Percentiles rank a stretch among this genome's conserved stretches.
Conservation (phyloP, 2,113 vertebrate species). For the Pseudonaja textilis region DNA sequence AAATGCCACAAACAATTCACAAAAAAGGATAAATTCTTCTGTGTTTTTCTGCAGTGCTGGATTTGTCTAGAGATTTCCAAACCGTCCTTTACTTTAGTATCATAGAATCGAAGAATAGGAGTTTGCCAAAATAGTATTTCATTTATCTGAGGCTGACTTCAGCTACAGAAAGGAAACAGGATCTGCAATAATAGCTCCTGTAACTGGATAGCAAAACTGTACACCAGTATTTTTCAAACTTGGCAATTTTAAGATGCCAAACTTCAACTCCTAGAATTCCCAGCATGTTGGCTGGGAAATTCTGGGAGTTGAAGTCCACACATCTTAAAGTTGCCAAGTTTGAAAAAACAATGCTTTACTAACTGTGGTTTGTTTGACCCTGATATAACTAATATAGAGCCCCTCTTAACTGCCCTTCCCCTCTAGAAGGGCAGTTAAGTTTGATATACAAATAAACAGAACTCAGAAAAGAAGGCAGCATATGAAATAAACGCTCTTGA, state of each 20-base stretch:
- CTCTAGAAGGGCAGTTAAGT: no score
- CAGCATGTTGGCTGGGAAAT: neutral
- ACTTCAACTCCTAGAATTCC: neutral
- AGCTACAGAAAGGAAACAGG: neutral
- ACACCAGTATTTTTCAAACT: neutral
- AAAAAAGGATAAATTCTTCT: neutral
- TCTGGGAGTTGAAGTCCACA: neutral
- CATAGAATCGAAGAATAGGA: neutral
- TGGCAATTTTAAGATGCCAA: neutral
- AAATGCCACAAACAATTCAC: neutral
- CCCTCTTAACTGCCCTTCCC: no score
- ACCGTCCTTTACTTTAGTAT: neutral
- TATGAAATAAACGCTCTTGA: neutral
- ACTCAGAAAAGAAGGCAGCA: neutral
- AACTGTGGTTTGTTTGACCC: neutral
- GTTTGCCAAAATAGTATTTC: neutral
- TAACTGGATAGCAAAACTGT: neutral
- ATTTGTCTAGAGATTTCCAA: neutral
- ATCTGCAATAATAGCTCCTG: neutral
- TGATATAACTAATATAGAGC: neutral
- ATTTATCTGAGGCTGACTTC: neutral
- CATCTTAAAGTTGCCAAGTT: neutral
- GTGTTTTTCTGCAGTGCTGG: neutral
- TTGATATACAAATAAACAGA: neutral
- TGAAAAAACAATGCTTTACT: neutral